Evolutionary conservation across 2,113 vertebrate species (phyloP), one percentile per base, ranked within the genome.

Genomic region (Cranoglanis bouderius): DNA sequence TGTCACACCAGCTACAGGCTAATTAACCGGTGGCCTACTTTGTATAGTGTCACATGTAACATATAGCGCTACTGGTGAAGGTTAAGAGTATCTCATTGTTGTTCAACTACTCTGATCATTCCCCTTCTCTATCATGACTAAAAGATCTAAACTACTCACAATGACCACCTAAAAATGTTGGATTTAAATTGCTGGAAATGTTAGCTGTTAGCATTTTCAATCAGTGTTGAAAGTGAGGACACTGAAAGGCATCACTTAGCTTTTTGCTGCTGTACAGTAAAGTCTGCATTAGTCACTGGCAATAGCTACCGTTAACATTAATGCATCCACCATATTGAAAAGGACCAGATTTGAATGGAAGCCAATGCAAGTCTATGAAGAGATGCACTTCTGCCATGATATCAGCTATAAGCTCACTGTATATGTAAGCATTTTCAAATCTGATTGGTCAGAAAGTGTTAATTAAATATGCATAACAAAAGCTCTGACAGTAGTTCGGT

Each of bases 1-100:
- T 32, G 43, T 78, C 46, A 16, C 2, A 49, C 10, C 18, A 55
- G n/a, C 51, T 81, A 35, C 18, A 55, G 16, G 16, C 49, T 53
- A 81, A 81, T 81, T 81, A 81, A 55, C 6, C 14, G 32, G n/a
- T 81, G 49, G 29, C 78, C 49, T 32, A 81, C 78, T 53, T 55
- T 81, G 29, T 81, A 32, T 53, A 55, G 78, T 81, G 32, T 81
- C 51, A 81, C 8, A 2, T 53, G n/a, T 21, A 55, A 12, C n/a
- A 55, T 55, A 35, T 81, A 55, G 49, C 26, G 51, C n/a, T 81
- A 32, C 78, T 81, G 49, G n/a, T 35, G n/a, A 53, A 80, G 77
- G 29, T 81, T 32, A 32, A 8, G 77, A 53, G 49, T 19, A 19
- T 81, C 49, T 53, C 49, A 55, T 53, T 53, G 7, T 38, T 12